These are phyloP conservation scores for Mustela lutreola DNA, from an alignment of 2,113 vertebrate species.

Conservation along the genomic window DNA sequence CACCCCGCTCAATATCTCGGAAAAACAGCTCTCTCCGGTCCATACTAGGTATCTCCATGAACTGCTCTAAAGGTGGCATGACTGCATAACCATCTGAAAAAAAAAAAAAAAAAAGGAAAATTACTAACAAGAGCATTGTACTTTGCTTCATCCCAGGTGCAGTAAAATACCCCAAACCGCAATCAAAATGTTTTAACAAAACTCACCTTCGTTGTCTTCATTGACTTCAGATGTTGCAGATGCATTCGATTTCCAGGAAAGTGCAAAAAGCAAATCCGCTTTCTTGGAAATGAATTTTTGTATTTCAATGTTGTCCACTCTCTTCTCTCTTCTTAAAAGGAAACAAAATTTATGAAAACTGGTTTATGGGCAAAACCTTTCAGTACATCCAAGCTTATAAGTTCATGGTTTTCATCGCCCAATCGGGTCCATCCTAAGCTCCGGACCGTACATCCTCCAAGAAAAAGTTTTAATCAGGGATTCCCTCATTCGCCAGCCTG, in stretches of 20 bases:
- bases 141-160: background rate
- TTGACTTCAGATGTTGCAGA: conserved; percentile 85
- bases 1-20: conserved; percentile 95
- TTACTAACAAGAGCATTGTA: accelerated
- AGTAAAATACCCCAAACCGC: background rate
- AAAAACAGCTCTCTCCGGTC: conserved; percentile 94
- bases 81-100: conserved; percentile 92
- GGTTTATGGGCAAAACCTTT: background rate
- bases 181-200: background rate
- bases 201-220: conserved; percentile 92
- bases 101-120: background rate
- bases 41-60: conserved; percentile 94
- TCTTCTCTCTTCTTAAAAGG: conserved; percentile 87
- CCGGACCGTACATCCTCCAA: background rate
- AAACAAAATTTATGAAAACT: background rate
- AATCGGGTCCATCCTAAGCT: background rate
- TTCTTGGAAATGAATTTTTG: conserved; percentile 97
- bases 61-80: conserved; percentile 96
- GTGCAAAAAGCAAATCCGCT: conserved; percentile 95
- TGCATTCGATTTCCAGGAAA: conserved; percentile 92
- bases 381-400: background rate
- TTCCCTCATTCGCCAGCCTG: background rate
- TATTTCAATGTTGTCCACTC: conserved; percentile 89
- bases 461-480: background rate
- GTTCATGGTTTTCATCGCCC: background rate